Percentiles rank a stretch among this genome's conserved stretches.
Evolutionary conservation across 2,888 invertebrate genomes (phyloP).

Genomic region (Neoaliturus tenellus): DNA sequence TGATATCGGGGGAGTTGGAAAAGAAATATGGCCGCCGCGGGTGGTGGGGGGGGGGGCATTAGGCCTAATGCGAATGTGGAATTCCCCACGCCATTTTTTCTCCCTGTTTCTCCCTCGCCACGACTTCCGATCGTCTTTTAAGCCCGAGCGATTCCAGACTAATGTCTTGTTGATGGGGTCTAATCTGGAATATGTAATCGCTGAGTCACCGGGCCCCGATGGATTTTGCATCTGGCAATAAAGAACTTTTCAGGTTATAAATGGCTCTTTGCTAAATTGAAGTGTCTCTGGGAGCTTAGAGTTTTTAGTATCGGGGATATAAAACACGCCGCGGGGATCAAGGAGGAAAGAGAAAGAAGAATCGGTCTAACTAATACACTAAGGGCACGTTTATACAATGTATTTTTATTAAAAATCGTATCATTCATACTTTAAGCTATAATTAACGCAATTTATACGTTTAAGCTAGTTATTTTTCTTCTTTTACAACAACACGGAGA

Average conservation of each 20-base stretch:
- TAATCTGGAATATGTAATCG: conserved; percentile 54
- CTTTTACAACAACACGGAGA: too few relatives aligned
- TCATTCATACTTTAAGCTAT: too few relatives aligned
- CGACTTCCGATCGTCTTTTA: conserved; percentile 54
- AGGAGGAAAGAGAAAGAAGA: background rate
- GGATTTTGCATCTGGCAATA: conserved; percentile 18
- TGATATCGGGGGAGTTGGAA: conserved; percentile 54
- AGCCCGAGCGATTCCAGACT: conserved; percentile 46
- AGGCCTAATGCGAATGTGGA: conserved; percentile 57
- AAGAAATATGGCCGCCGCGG: conserved; percentile 56
- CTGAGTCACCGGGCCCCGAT: background rate
- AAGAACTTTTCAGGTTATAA: conserved; percentile 32
- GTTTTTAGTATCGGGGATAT: background rate
- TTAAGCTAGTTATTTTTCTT: too few relatives aligned
- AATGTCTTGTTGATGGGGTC: conserved; percentile 56
- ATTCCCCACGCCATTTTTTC: conserved; percentile 57
- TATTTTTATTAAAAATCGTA: too few relatives aligned
- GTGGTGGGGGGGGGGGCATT: conserved; percentile 29
- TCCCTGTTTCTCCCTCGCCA: background rate
- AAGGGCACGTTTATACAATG: too few relatives aligned
- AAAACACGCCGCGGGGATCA: background rate
- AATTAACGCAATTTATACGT: too few relatives aligned
- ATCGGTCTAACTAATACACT: too few relatives aligned
- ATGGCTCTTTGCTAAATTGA: conserved; percentile 24
- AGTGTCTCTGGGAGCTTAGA: background rate